Conservation (phyloP, 2,888 invertebrate genomes). For the Acanthacorydalis orientalis region DNA sequence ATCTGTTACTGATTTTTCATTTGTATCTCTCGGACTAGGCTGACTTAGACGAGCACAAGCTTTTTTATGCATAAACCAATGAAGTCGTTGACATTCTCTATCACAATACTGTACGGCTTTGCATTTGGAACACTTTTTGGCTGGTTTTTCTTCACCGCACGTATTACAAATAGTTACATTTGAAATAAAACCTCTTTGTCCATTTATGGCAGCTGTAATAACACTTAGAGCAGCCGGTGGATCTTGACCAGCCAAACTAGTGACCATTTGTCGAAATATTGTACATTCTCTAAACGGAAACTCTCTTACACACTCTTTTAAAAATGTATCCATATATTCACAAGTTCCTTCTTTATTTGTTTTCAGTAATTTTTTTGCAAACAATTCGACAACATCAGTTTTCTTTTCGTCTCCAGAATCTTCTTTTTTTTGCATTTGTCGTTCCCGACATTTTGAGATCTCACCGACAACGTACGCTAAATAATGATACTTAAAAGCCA, state of each 20-base stretch:
- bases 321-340: slow-evolving; percentile 51
- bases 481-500: slow-evolving; percentile 82
- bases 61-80: slow-evolving; percentile 85
- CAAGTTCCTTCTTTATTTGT: slow-evolving; percentile 46
- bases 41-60: slow-evolving; percentile 49
- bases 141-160: slow-evolving; percentile 76
- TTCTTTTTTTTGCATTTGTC: slow-evolving; percentile 32
- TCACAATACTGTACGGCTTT: slow-evolving; percentile 89
- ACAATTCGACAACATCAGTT: slow-evolving; percentile 53
- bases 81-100: slow-evolving; percentile 82
- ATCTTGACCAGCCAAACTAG: slow-evolving; percentile 58
- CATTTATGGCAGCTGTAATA: slow-evolving; percentile 70
- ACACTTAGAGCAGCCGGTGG: slow-evolving; percentile 52
- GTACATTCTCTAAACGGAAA: slow-evolving; percentile 85
- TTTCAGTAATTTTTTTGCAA: slow-evolving; percentile 59
- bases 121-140: slow-evolving; percentile 89
- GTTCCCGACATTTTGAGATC: slow-evolving; percentile 49
- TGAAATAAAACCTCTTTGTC: slow-evolving; percentile 64
- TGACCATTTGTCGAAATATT: slow-evolving; percentile 72
- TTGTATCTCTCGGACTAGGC: slow-evolving; percentile 11
- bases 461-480: slow-evolving; percentile 57
- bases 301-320: slow-evolving; percentile 73
- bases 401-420: slow-evolving; percentile 6
- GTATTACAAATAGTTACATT: slow-evolving; percentile 57
- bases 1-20: slow-evolving; percentile 13